phyloP scores from a whole-genome alignment of 2,888 invertebrate genomes.

The Pantelozetes paolii region DNA sequence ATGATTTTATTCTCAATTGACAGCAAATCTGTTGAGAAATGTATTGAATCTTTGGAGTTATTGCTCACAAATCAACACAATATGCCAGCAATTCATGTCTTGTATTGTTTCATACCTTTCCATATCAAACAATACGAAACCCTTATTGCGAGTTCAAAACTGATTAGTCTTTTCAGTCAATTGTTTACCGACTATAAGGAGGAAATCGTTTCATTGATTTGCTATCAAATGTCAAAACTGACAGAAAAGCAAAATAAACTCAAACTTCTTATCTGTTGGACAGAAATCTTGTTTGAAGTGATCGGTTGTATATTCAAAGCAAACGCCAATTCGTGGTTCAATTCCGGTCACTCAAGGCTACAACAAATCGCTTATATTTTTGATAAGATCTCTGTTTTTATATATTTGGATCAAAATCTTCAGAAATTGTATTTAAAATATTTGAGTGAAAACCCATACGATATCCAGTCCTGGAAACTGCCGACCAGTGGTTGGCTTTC shows the following conservation, averaged over 20 bases:
- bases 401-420: slow-evolving; percentile 33
- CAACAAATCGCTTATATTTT: slow-evolving; percentile 40
- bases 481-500: slow-evolving; percentile 28
- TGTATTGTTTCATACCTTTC: slow-evolving; percentile 40
- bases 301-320: slow-evolving; percentile 23
- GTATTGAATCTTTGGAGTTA: slow-evolving; percentile 27
- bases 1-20: not conserved
- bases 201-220: slow-evolving; percentile 23
- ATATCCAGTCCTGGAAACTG: slow-evolving; percentile 35
- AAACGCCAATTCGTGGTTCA: slow-evolving; percentile 40
- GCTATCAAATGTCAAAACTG: slow-evolving; percentile 1
- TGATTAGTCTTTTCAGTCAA: slow-evolving; percentile 20
- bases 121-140: slow-evolving; percentile 17
- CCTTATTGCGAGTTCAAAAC: slow-evolving; percentile 30
- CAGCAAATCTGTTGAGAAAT: slow-evolving; percentile 21
- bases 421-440: slow-evolving; percentile 13
- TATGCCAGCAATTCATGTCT: slow-evolving; percentile 36
- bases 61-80: slow-evolving; percentile 26
- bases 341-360: slow-evolving; percentile 7
- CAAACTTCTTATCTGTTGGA: slow-evolving; percentile 35
- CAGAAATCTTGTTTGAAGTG: slow-evolving; percentile 38
- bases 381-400: slow-evolving; percentile 27
- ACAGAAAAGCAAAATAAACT: slow-evolving; percentile 20
- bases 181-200: slow-evolving; percentile 24
- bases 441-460: slow-evolving; percentile 20